Evolutionary conservation across 2,113 vertebrate genomes (phyloP), one percentile per base, ranked within the genome.

Genomic region (Octodon degus): DNA sequence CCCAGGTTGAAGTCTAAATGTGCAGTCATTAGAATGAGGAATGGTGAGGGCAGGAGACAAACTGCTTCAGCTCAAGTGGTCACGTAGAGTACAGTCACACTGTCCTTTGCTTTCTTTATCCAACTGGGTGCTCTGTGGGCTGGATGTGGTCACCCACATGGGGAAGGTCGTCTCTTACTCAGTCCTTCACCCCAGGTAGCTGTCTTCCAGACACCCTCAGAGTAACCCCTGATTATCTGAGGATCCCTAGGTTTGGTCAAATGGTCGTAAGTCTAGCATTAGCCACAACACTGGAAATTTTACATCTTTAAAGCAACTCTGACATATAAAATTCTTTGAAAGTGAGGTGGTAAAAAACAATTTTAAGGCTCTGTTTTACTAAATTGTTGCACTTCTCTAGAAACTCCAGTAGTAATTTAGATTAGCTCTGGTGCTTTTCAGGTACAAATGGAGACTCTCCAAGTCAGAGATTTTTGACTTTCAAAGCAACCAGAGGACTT

Each of bases 381-480:
- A 40, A 77, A 25, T 84, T 88, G 79, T 76, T 85, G 55, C 87
- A 72, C 25, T 91, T 62, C 58, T 70, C 32, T 89, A 74, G 81
- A 94, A 96, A 83, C 53, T 68, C 68, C 55, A 62, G 53, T 32
- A 87, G 27, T 24, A 55, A 34, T 86, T 94, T 62, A 77, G 40
- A 80, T 70, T 67, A n/a, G 20, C 65, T 74, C 13, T 80, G 24
- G 55, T 87, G 60, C 68, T 90, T 97, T 92, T 55, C 34, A n/a
- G 32, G 50, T 43, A 58, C 11, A 76, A 68, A 65, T 76, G 37
- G 43, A 92, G 43, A 93, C 60, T 89, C 70, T 94, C 79, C 74
- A 74, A 96, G 65, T 19, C 58, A 96, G 81, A 68, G 74, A 82
- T 47, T 53, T 93, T 67, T 88, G 24, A 94, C 91, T 94, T 91